Evolutionary conservation across 2,888 invertebrate species (phyloP).

Genomic region (Lycophotia porphyrea): DNA sequence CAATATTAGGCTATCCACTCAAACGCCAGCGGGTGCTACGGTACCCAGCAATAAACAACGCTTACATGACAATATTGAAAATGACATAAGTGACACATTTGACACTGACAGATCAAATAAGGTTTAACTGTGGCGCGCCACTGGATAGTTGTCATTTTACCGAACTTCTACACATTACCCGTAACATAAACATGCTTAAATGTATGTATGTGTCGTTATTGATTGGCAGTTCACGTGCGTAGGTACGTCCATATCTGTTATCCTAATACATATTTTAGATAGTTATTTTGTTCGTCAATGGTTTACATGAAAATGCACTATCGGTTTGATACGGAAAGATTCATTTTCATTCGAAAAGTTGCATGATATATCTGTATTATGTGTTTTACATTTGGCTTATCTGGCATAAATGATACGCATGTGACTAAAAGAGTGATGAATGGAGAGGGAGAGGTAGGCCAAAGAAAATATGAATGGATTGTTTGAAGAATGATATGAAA

Average conservation of each 20-base stretch:
- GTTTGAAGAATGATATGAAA: no score
- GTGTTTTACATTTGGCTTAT: neutral
- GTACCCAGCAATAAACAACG: no score
- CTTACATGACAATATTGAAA: no score
- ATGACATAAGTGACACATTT: no score
- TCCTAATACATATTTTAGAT: constrained; percentile 49
- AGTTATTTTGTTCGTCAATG: constrained; percentile 23
- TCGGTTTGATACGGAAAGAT: constrained; percentile 10
- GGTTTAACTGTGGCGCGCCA: no score
- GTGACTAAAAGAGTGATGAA: no score
- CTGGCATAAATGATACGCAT: neutral
- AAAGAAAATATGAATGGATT: no score
- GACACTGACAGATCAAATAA: no score
- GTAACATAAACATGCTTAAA: constrained; percentile 16
- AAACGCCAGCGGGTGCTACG: no score
- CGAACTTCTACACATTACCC: neutral
- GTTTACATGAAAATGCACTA: constrained; percentile 46
- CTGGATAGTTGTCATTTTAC: no score
- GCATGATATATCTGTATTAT: neutral
- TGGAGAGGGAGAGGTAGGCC: no score
- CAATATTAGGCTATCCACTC: no score
- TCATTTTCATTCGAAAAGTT: neutral
- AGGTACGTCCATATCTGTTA: constrained; percentile 24
- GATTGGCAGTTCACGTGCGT: constrained; percentile 58
- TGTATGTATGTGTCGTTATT: constrained; percentile 31